Percentiles rank a stretch among this genome's conserved stretches.
Conservation (phyloP, 2,113 vertebrate genomes). For the Dasyprocta punctata region DNA sequence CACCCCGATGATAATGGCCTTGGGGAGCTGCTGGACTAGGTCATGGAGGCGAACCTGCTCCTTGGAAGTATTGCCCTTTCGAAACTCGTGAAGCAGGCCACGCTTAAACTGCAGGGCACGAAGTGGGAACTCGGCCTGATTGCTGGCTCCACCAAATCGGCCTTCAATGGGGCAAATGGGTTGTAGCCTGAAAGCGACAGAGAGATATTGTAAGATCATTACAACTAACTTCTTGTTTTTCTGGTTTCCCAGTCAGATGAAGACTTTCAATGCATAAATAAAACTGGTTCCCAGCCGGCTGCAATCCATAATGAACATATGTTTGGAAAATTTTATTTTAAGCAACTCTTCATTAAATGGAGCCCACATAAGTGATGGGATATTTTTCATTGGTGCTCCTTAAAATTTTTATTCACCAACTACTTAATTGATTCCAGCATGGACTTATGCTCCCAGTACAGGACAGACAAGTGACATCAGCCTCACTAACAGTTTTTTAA, state of each 20-base stretch:
- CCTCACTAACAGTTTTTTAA: slow-evolving; percentile 66
- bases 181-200: slow-evolving; percentile 89
- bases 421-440: slow-evolving; percentile 65
- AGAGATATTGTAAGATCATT: slow-evolving; percentile 50
- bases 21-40: slow-evolving; percentile 95
- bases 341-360: slow-evolving; percentile 27
- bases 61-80: slow-evolving; percentile 92
- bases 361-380: slow-evolving; percentile 64
- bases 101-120: slow-evolving; percentile 93
- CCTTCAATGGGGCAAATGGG: slow-evolving; percentile 93
- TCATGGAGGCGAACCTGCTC: slow-evolving; percentile 93
- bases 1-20: slow-evolving; percentile 97
- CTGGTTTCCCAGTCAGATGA: not conserved
- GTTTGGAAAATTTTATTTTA: slow-evolving; percentile 69
- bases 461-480: slow-evolving; percentile 60
- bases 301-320: not conserved
- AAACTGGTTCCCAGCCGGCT: not conserved
- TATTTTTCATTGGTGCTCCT: slow-evolving; percentile 70
- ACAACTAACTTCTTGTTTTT: not conserved
- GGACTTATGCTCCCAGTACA: slow-evolving; percentile 60
- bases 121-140: slow-evolving; percentile 90
- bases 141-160: slow-evolving; percentile 83
- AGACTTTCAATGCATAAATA: slow-evolving; percentile 20
- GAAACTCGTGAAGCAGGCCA: slow-evolving; percentile 92
- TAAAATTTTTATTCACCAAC: slow-evolving; percentile 75